Conservation (phyloP, 2,797 vertebrate species). For the Ctenochaetus hawaiiensis region DNA sequence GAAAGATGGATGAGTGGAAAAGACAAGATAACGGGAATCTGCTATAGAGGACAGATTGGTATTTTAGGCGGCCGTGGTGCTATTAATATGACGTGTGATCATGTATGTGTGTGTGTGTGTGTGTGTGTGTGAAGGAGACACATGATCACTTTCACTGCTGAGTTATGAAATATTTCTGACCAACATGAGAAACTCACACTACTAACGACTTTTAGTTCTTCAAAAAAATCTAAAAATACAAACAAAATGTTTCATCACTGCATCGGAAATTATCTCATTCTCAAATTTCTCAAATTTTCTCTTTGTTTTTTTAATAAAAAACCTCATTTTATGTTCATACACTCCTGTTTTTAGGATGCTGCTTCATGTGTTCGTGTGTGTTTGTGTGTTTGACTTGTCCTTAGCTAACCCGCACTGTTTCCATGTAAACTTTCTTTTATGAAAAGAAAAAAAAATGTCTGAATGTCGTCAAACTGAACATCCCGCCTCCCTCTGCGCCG, state of each 20-base stretch:
- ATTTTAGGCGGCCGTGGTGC: slow-evolving; percentile 43
- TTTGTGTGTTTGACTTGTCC: slow-evolving; percentile 17
- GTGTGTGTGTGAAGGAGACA: slow-evolving; percentile 11
- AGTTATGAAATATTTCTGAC: slow-evolving; percentile 24
- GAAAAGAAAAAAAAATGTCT: not conserved
- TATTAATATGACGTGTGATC: slow-evolving; percentile 38
- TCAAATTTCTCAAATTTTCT: not conserved
- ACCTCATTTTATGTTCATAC: not conserved
- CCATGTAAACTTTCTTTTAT: slow-evolving; percentile 37
- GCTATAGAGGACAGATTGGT: slow-evolving; percentile 38
- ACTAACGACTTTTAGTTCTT: not conserved
- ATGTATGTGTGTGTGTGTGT: slow-evolving; percentile 10
- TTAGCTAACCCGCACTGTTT: slow-evolving; percentile 5
- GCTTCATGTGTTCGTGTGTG: not conserved
- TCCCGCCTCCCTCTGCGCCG: not conserved
- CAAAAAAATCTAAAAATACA: not conserved
- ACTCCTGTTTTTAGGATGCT: not conserved
- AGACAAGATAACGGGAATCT: slow-evolving; percentile 30
- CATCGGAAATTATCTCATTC: too few relatives aligned
- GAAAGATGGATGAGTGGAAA: slow-evolving; percentile 65
- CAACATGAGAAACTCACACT: not conserved
- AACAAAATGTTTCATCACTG: not conserved
- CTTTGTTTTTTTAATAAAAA: not conserved
- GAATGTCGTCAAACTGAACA: not conserved
- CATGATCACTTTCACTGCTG: not conserved